phyloP scores from a whole-genome alignment of 92 coral and sea anemone species.

The Parazoanthus atlanticus region DNA sequence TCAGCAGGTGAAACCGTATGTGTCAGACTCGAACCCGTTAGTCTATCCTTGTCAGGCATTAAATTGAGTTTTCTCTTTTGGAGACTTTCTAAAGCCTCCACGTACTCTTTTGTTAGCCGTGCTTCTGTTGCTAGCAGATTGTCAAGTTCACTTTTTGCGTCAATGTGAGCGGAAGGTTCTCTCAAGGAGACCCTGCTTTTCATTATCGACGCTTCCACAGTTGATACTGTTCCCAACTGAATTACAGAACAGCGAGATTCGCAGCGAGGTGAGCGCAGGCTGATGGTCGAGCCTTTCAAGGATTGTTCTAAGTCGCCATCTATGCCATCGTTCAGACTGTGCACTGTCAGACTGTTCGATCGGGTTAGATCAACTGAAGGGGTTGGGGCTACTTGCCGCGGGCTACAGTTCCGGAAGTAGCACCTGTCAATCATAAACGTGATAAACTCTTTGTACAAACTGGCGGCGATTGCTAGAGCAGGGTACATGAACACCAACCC shows the following conservation, averaged over 20 bases:
- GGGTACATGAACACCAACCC: slow-evolving; percentile 65
- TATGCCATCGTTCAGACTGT: neutral
- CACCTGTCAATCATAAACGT: slow-evolving; percentile 15
- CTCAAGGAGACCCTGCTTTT: slow-evolving; percentile 43
- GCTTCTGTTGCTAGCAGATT: slow-evolving; percentile 44
- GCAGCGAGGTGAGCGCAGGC: slow-evolving; percentile 30
- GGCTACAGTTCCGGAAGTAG: slow-evolving; percentile 1
- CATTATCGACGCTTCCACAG: slow-evolving; percentile 54
- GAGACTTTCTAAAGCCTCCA: slow-evolving; percentile 46
- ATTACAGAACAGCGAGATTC: slow-evolving; percentile 32
- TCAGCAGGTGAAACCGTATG: slow-evolving; percentile 5
- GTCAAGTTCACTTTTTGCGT: slow-evolving; percentile 42
- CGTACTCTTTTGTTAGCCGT: slow-evolving; percentile 46
- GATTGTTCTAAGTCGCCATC: neutral
- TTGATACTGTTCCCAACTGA: slow-evolving; percentile 49
- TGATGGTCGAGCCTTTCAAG: slow-evolving; percentile 22
- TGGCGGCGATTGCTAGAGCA: slow-evolving; percentile 61
- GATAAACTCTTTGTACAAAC: slow-evolving; percentile 53
- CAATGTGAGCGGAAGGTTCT: neutral
- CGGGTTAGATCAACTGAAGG: neutral
- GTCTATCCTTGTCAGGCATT: neutral
- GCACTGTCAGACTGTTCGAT: neutral
- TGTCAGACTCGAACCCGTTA: neutral
- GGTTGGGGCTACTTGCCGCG: slow-evolving; percentile 25
- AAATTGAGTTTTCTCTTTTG: slow-evolving; percentile 16